These are phyloP conservation scores for Diorhabda elongata DNA, from an alignment of 1,140 invertebrate genomes.

Conservation along the genomic window DNA sequence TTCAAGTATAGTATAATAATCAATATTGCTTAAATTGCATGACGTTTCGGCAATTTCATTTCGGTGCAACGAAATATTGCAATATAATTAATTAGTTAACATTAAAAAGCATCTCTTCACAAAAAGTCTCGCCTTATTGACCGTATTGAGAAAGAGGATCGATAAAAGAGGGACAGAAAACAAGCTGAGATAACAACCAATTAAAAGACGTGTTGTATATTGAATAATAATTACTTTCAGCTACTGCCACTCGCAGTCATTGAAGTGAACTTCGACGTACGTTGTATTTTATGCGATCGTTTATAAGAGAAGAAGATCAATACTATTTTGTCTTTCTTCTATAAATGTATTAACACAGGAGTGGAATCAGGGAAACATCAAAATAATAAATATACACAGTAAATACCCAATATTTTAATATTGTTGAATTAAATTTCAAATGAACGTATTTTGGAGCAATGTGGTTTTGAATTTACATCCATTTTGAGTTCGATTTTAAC, in stretches of 20 bases:
- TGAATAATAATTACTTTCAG: slow-evolving; percentile 43
- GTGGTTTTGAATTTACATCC: too few species aligned
- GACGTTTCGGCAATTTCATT: neutral
- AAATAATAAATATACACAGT: too few species aligned
- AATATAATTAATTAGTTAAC: slow-evolving; percentile 35
- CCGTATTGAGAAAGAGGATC: slow-evolving; percentile 24
- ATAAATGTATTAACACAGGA: slow-evolving; percentile 2
- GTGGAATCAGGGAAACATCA: neutral
- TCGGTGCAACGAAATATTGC: slow-evolving; percentile 33
- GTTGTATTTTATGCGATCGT: slow-evolving; percentile 2
- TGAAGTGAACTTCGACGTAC: neutral
- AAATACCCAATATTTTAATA: too few species aligned
- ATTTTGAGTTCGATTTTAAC: too few species aligned
- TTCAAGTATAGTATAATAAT: too few species aligned
- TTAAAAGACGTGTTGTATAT: slow-evolving; percentile 45
- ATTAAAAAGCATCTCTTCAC: slow-evolving; percentile 18
- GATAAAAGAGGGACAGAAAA: slow-evolving; percentile 28
- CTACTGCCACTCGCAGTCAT: slow-evolving; percentile 24
- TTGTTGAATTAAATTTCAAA: too few species aligned
- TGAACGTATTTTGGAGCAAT: too few species aligned
- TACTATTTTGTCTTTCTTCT: slow-evolving; percentile 4
- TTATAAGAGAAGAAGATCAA: slow-evolving; percentile 6
- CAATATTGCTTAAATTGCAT: too few species aligned
- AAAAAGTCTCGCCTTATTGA: slow-evolving; percentile 29
- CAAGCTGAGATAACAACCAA: slow-evolving; percentile 41